A percentile compares a stretch with the other conserved stretches of the same genome.
phyloP scores from a whole-genome alignment of 2,113 vertebrate genomes.

The Alligator mississippiensis region DNA sequence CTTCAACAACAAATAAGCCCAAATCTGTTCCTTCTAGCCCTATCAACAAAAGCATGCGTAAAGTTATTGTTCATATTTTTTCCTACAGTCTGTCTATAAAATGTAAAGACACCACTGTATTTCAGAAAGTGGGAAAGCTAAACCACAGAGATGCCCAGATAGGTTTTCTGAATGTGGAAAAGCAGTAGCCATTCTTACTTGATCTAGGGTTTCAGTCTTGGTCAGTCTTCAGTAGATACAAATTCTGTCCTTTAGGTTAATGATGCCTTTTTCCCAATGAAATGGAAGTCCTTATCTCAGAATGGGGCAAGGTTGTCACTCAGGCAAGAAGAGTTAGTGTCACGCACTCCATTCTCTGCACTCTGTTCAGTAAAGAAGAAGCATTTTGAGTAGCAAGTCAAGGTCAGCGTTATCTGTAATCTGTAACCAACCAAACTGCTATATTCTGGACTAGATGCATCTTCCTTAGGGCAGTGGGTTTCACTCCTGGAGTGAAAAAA shows the following conservation, averaged over 20 bases:
- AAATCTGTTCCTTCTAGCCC: no score
- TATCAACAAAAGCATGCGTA: no score
- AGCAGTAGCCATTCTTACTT: not conserved
- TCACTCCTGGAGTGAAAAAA: not conserved
- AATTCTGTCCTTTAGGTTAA: not conserved
- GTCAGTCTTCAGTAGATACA: not conserved
- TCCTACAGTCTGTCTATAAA: not conserved
- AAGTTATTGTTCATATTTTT: no score
- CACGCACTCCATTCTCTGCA: not conserved
- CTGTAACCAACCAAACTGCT: not conserved
- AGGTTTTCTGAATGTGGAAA: not conserved
- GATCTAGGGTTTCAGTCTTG: not conserved
- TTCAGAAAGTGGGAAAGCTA: not conserved
- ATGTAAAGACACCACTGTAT: not conserved
- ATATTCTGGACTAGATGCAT: not conserved
- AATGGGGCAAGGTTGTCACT: not conserved
- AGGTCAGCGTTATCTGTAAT: not conserved
- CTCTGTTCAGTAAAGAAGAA: not conserved
- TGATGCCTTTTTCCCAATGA: not conserved
- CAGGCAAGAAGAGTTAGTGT: not conserved
- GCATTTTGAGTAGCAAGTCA: not conserved
- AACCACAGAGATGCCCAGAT: not conserved
- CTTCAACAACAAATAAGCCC: no score
- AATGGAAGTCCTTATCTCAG: not conserved
- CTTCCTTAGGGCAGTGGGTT: not conserved